A percentile compares a stretch with the other conserved stretches of the same genome.
Evolutionary conservation across 2,113 vertebrate genomes (phyloP).

Genomic region (Calonectris borealis): DNA sequence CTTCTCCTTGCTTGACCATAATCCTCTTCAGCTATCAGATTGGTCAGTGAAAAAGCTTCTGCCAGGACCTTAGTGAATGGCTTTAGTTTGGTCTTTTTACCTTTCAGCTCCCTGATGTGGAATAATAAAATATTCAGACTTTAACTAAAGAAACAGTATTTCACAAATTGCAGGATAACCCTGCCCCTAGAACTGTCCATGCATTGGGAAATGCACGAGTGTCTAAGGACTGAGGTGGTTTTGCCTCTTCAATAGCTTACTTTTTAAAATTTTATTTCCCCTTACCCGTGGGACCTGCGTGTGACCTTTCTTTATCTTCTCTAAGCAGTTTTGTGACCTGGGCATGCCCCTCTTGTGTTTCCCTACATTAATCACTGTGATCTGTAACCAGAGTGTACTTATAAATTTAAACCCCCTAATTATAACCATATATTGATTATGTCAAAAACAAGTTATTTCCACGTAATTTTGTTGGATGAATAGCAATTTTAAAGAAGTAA

Average conservation of each 20-base stretch:
- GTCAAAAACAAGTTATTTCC: neutral
- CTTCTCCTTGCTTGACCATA: neutral
- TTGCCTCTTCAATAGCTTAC: neutral
- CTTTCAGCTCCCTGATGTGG: neutral
- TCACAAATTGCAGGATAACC: neutral
- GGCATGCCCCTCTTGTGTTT: neutral
- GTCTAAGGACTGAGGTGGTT: neutral
- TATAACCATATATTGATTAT: neutral
- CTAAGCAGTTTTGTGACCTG: neutral
- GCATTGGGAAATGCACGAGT: accelerated
- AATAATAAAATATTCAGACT: neutral
- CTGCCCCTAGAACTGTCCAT: neutral
- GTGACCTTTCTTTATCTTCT: neutral
- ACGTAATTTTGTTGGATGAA: neutral
- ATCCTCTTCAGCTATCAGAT: neutral
- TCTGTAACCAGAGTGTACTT: neutral
- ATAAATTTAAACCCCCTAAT: neutral
- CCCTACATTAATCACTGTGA: neutral
- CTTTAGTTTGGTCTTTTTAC: neutral
- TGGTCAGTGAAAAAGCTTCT: neutral
- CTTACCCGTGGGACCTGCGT: accelerated
- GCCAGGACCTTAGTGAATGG: neutral
- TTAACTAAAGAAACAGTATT: neutral
- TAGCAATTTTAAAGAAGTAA: neutral
- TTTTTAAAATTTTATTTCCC: neutral